These are phyloP conservation scores for Camponotus floridanus DNA, from an alignment of 1,140 invertebrate species.

Conservation along the genomic window DNA sequence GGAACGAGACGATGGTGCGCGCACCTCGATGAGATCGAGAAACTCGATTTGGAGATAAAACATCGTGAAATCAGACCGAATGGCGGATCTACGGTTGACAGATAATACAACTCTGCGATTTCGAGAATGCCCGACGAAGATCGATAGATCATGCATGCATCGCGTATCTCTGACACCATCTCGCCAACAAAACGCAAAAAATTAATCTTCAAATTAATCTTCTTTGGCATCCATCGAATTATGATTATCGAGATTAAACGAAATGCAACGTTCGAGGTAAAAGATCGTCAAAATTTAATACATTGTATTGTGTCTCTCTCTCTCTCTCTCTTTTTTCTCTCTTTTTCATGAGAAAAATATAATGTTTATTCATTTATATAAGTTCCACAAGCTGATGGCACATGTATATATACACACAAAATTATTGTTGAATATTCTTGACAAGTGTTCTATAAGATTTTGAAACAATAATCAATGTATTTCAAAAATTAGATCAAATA, in stretches of 20 bases:
- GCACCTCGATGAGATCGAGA: slow-evolving; percentile 49
- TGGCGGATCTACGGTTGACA: slow-evolving; percentile 44
- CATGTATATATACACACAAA: too few relatives aligned
- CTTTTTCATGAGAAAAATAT: neutral
- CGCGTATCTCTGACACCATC: slow-evolving; percentile 34
- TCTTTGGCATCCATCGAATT: too few relatives aligned
- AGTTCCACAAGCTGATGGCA: neutral
- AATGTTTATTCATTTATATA: neutral
- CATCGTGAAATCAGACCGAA: slow-evolving; percentile 36
- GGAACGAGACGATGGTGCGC: slow-evolving; percentile 8
- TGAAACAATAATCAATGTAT: neutral
- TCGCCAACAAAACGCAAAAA: neutral
- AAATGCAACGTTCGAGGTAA: neutral
- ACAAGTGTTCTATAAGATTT: neutral
- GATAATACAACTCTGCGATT: slow-evolving; percentile 56
- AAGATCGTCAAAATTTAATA: neutral
- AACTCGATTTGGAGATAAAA: slow-evolving; percentile 65
- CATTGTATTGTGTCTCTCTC: neutral
- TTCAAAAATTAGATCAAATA: neutral
- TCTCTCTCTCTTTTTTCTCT: too few relatives aligned
- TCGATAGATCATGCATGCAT: slow-evolving; percentile 61
- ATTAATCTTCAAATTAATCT: too few relatives aligned
- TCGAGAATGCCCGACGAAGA: slow-evolving; percentile 46
- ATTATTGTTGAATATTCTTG: neutral
- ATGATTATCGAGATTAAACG: too few relatives aligned